Evolutionary conservation across 2,888 invertebrate genomes (phyloP), one percentile per base, ranked within the genome.

Genomic region (Steinernema hermaphroditum): DNA sequence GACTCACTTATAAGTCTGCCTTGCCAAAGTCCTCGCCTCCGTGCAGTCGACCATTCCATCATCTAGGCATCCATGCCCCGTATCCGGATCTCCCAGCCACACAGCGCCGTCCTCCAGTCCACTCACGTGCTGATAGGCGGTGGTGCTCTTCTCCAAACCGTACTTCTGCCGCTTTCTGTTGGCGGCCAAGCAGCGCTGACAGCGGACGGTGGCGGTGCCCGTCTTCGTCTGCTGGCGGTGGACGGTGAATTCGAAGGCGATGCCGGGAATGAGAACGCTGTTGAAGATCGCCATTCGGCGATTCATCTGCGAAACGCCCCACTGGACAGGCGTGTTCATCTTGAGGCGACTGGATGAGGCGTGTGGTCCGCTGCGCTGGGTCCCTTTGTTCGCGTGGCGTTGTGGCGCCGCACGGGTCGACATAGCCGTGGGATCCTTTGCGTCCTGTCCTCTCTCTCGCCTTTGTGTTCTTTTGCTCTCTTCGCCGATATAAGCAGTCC

Each of bases 31-130:
- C 16, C 46, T 16, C 8, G 46, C 46, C 22, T 46, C 46, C 46
- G 46, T 46, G n/a, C 46, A 46, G 22, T 46, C 46, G n/a, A 46
- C 46, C 46, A 46, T 46, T 16, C 46, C 46, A 46, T 46, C 46
- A 19, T 46, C n/a, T n/a, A 46, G 16, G 46, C 46, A 46, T 16
- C 46, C 46, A n/a, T 46, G 46, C 6, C 46, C 46, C 46, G 46
- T 9, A 46, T 46, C 46, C n/a, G 46, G 46, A 19, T 46, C 46
- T 4, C 8, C n/a, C 16, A 46, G n/a, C 46, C 46, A 46, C 22
- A 19, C 22, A 46, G 22, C 22, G 16, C 46, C 46, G 46, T 46
- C 46, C 46, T 46, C 46, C n/a, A 46, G 6, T 6, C 46, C 16
- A 6, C n/a, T 46, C 46, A 19, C 46, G 46, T 46, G 46, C 8